These are phyloP conservation scores for Melanotaenia parkinsoni DNA, from an alignment of 2,797 vertebrate species.

Conservation along the genomic window DNA sequence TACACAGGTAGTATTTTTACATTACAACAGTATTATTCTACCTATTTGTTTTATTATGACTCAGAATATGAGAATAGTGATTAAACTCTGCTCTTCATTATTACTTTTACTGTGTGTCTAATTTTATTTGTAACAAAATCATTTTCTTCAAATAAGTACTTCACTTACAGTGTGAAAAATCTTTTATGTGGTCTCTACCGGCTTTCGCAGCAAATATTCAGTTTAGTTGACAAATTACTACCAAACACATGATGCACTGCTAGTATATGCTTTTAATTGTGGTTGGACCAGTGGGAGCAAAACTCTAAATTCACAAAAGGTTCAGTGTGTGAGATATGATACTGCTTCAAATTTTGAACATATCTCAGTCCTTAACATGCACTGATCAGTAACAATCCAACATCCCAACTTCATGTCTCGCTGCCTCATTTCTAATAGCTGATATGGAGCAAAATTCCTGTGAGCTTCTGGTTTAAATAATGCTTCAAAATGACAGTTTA, in stretches of 20 bases:
- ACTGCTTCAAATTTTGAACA: background rate
- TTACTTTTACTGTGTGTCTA: background rate
- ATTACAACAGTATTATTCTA: background rate
- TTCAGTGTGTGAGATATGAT: background rate
- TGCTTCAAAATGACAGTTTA: background rate
- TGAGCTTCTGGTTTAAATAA: constrained; percentile 2
- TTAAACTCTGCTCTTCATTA: constrained; percentile 2
- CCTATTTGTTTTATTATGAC: background rate
- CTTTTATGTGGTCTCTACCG: constrained; percentile 30
- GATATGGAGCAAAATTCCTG: constrained; percentile 4
- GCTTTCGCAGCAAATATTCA: constrained; percentile 41
- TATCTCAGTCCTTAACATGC: background rate
- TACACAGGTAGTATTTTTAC: background rate
- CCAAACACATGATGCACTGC: constrained; percentile 9
- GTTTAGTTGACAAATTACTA: constrained; percentile 28
- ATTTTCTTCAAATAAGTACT: background rate
- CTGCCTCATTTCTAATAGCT: constrained; percentile 2
- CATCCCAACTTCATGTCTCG: constrained; percentile 6
- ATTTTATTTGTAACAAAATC: too few relatives aligned
- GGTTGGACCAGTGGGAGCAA: constrained; percentile 16
- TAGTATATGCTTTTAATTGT: constrained; percentile 45
- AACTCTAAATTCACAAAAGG: constrained; percentile 11
- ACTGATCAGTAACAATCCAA: background rate
- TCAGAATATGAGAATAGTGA: constrained; percentile 6
- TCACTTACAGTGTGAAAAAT: constrained; percentile 6